Conservation (phyloP, 2,797 vertebrate species). For the Gymnothorax javanicus region DNA sequence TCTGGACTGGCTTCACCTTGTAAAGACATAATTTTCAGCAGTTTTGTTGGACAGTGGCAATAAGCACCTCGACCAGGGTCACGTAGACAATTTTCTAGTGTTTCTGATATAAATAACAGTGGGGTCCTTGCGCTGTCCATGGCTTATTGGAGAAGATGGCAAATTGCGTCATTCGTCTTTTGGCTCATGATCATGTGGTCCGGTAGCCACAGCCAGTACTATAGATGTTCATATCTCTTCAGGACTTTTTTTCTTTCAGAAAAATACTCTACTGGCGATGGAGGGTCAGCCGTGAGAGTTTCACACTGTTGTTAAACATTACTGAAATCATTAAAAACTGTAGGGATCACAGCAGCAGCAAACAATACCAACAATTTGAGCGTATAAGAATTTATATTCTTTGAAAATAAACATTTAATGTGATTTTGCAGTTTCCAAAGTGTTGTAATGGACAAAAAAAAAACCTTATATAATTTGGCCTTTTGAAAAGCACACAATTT, state of each 20-base stretch:
- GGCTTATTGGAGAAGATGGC: neutral
- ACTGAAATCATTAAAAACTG: neutral
- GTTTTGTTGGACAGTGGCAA: neutral
- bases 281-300: neutral
- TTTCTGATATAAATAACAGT: constrained; percentile 12
- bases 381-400: neutral
- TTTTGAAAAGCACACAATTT: too few species aligned
- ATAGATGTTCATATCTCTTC: neutral
- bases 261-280: neutral
- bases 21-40: neutral
- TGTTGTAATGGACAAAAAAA: too few species aligned
- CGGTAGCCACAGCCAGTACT: neutral
- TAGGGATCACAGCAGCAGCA: neutral
- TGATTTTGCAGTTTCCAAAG: too few species aligned
- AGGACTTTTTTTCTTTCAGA: neutral
- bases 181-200: constrained; percentile 10
- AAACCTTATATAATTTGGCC: too few species aligned
- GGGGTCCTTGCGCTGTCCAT: neutral
- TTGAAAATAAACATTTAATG: neutral
- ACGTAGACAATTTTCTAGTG: neutral
- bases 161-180: constrained; percentile 20
- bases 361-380: neutral
- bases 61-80: neutral
- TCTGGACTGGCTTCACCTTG: too few species aligned
- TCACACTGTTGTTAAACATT: neutral